These are phyloP conservation scores for Phoenicopterus ruber DNA, from an alignment of 2,113 vertebrate genomes.

Conservation along the genomic window DNA sequence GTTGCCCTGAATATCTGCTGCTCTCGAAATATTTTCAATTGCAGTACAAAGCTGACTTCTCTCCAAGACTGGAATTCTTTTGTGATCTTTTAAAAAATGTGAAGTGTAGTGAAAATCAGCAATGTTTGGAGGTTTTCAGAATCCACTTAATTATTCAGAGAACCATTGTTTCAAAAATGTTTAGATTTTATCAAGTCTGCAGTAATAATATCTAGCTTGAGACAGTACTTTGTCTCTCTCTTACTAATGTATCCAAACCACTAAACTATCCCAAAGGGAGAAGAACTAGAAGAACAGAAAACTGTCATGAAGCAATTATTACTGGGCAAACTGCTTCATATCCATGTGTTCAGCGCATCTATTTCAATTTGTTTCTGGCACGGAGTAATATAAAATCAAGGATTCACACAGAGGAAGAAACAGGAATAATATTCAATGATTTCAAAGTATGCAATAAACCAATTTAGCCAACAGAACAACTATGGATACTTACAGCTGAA, in stretches of 20 bases:
- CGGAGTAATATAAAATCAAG: neutral
- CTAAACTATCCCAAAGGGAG: conserved; percentile 20
- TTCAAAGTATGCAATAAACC: conserved; percentile 36
- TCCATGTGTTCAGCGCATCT: conserved; percentile 48
- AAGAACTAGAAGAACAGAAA: conserved; percentile 29
- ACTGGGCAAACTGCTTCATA: conserved; percentile 29
- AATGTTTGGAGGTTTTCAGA: neutral
- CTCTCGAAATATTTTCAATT: neutral
- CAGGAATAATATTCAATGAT: conserved; percentile 35
- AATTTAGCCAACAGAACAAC: conserved; percentile 14
- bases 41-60: neutral
- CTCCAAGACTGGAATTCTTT: neutral
- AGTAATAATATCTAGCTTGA: conserved; percentile 4
- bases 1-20: neutral
- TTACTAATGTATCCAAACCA: neutral
- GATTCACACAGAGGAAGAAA: conserved; percentile 36
- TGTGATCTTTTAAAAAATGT: neutral
- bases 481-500: conserved; percentile 1
- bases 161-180: neutral
- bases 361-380: conserved; percentile 70
- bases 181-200: conserved; percentile 9
- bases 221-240: neutral
- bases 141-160: neutral
- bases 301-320: conserved; percentile 28
- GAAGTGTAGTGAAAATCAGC: neutral